These are phyloP conservation scores for Sipha flava DNA, from an alignment of 1,140 invertebrate species.

Conservation along the genomic window DNA sequence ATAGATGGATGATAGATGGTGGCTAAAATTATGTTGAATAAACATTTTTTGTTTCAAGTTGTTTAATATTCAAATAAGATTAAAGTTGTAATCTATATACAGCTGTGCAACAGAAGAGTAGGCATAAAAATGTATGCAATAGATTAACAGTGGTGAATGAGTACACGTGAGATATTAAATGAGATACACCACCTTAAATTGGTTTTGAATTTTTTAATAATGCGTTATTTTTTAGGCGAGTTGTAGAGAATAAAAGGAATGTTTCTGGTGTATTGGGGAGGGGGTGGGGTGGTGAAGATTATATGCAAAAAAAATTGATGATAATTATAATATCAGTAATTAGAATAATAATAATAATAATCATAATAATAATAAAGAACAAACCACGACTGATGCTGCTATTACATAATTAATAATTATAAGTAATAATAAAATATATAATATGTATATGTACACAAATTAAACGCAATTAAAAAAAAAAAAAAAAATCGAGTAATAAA, in stretches of 20 bases:
- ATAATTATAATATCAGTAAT: neutral
- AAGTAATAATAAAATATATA: slow-evolving; percentile 5
- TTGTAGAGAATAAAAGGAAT: neutral
- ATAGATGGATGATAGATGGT: neutral
- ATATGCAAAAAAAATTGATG: neutral
- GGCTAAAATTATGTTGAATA: too few species aligned
- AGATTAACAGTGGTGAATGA: neutral
- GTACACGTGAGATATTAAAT: too few species aligned
- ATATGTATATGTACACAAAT: slow-evolving; percentile 10
- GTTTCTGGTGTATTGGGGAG: neutral
- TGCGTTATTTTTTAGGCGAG: neutral
- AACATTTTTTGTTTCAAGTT: too few species aligned
- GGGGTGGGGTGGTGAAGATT: too few species aligned
- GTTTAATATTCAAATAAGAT: too few species aligned
- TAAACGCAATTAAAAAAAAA: neutral
- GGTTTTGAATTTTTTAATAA: too few species aligned
- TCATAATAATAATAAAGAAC: slow-evolving; percentile 2
- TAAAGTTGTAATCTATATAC: neutral
- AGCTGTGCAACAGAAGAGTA: neutral
- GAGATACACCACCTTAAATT: too few species aligned
- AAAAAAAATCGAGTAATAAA: neutral
- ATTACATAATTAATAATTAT: slow-evolving; percentile 6
- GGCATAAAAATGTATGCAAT: neutral
- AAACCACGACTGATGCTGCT: neutral
- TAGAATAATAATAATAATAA: neutral